Percentiles rank a stretch among this genome's conserved stretches.
Conservation (phyloP, 2,797 vertebrate species). For the Benthosema pterotum region DNA sequence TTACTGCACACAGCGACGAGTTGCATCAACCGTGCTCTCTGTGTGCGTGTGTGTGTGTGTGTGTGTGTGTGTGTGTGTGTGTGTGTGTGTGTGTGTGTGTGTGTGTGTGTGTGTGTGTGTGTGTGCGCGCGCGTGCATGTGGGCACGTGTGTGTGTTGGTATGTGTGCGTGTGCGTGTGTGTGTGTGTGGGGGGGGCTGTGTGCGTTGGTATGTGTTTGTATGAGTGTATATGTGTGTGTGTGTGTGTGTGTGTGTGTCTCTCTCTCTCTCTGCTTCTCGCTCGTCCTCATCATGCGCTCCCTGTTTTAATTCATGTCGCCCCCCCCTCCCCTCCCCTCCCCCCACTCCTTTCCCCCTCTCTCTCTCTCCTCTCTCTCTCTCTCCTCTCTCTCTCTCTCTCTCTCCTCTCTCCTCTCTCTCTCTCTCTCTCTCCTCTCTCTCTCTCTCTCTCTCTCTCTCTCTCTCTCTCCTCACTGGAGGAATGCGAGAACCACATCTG, state of each 20-base stretch:
- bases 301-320: constrained; percentile 33
- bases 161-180: not conserved
- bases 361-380: constrained; percentile 58
- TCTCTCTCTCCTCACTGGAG: constrained; percentile 79
- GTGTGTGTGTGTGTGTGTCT: constrained; percentile 1
- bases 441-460: constrained; percentile 41
- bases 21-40: constrained; percentile 20
- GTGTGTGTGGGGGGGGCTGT: too few relatives aligned
- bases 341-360: constrained; percentile 19
- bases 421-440: not conserved
- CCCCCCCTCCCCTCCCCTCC: constrained; percentile 33
- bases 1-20: constrained; percentile 23
- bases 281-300: constrained; percentile 76
- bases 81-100: constrained; percentile 18
- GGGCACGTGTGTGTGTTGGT: too few relatives aligned
- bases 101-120: constrained; percentile 12
- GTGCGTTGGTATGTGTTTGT: constrained; percentile 4
- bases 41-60: constrained; percentile 9
- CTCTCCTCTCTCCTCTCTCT: constrained; percentile 66
- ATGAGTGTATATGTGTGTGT: constrained; percentile 2
- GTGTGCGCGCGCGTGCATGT: not conserved
- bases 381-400: constrained; percentile 72
- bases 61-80: constrained; percentile 3
- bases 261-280: constrained; percentile 48
- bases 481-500: constrained; percentile 86